Conservation (phyloP, 2,888 invertebrate species). For the Drosophila phalerata region DNA sequence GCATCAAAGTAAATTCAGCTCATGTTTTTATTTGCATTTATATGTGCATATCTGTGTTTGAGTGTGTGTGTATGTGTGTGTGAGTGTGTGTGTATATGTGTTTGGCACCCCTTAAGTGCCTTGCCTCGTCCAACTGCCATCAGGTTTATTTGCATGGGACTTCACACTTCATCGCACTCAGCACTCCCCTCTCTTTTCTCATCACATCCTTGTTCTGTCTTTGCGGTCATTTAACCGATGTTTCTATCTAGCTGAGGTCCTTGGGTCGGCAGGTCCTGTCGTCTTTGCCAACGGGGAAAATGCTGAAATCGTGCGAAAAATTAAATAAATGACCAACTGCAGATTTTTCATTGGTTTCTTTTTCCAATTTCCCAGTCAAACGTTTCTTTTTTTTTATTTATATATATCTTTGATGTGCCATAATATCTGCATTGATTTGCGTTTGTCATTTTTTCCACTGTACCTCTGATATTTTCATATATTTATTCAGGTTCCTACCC, state of each 20-base stretch:
- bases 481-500: not conserved
- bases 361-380: conserved; percentile 17
- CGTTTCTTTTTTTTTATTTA: conserved; percentile 41
- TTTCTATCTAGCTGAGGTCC: conserved; percentile 61
- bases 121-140: conserved; percentile 22
- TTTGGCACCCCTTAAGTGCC: conserved; percentile 50
- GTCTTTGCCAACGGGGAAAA: conserved; percentile 37
- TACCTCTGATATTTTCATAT: conserved; percentile 31
- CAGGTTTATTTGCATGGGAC: conserved; percentile 65
- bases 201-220: conserved; percentile 5
- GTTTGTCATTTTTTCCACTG: conserved; percentile 11
- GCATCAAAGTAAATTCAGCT: conserved; percentile 38
- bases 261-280: conserved; percentile 7
- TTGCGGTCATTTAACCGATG: conserved; percentile 78
- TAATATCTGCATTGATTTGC: conserved; percentile 75
- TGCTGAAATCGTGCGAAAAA: conserved; percentile 79
- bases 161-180: conserved; percentile 59
- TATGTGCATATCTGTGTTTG: conserved; percentile 1
- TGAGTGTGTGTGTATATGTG: conserved; percentile 17
- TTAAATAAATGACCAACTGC: conserved; percentile 72
- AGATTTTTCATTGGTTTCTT: conserved; percentile 39
- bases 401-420: conserved; percentile 59
- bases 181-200: conserved; percentile 5
- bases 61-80: conserved; percentile 11
- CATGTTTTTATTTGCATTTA: conserved; percentile 40